Evolutionary conservation across 2,888 invertebrate species (phyloP).

Genomic region (Linyphia triangularis): DNA sequence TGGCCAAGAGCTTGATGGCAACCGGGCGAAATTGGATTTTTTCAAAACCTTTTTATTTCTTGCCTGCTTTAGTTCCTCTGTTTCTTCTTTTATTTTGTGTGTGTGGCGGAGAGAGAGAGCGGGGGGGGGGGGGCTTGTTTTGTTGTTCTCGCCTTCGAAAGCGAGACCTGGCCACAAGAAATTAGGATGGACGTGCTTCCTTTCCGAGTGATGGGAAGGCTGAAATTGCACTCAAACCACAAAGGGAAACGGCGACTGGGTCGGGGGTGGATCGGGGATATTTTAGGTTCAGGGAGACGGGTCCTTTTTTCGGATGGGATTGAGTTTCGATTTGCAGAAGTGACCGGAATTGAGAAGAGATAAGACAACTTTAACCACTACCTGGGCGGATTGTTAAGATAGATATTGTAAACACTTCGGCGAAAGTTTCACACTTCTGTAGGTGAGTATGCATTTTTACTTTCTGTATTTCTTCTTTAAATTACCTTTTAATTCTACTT

Average conservation of each 20-base stretch:
- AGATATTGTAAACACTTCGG: no score
- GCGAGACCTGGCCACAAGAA: conserved; percentile 45
- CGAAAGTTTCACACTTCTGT: no score
- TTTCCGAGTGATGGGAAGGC: conserved; percentile 39
- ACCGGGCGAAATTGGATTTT: conserved; percentile 67
- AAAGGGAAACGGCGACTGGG: conserved; percentile 10
- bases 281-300: neutral
- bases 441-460: no score
- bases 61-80: neutral
- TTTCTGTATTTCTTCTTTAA: no score
- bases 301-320: neutral
- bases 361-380: no score
- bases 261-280: neutral
- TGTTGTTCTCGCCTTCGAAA: conserved; percentile 4
- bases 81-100: conserved; percentile 36
- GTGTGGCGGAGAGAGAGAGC: no score
- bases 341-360: no score
- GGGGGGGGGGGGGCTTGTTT: neutral
- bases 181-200: conserved; percentile 64
- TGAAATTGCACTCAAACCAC: conserved; percentile 63
- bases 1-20: conserved; percentile 53
- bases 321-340: neutral
- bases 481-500: no score
- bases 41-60: conserved; percentile 12
- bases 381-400: no score